These are phyloP conservation scores for Nephotettix cincticeps DNA, from an alignment of 1,140 invertebrate species.

Conservation along the genomic window DNA sequence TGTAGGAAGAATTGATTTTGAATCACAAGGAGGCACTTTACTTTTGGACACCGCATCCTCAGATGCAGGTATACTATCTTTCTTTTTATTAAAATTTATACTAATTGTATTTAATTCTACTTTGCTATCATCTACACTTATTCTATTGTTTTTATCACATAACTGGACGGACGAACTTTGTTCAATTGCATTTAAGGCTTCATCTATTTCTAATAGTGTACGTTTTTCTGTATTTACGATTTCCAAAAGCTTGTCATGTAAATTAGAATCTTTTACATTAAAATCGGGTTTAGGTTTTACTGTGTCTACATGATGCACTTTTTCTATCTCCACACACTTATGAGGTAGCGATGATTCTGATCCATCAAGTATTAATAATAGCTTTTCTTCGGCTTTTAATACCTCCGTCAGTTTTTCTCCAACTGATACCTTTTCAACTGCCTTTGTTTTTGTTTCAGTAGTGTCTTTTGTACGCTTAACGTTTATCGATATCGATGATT, in stretches of 20 bases:
- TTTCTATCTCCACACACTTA: conserved; percentile 48
- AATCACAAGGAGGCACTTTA: background rate
- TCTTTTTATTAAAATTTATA: too few species aligned
- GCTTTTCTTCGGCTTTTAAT: conserved; percentile 40
- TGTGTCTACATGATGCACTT: conserved; percentile 37
- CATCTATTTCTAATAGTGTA: conserved; percentile 35
- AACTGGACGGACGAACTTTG: background rate
- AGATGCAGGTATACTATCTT: background rate
- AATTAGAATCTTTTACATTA: conserved; percentile 49
- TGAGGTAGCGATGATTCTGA: conserved; percentile 43
- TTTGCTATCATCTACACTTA: background rate
- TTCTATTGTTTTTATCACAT: conserved; percentile 4
- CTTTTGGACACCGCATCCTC: background rate
- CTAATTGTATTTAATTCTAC: too few species aligned
- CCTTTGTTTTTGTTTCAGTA: conserved; percentile 26
- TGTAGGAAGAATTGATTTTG: background rate
- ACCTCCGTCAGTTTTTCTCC: conserved; percentile 37
- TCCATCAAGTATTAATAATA: conserved; percentile 33
- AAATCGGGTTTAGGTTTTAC: conserved; percentile 46
- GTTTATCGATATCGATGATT: conserved; percentile 20
- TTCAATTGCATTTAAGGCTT: conserved; percentile 25
- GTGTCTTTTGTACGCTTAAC: conserved; percentile 7
- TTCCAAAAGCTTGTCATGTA: conserved; percentile 33
- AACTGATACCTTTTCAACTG: conserved; percentile 33
- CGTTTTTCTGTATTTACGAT: conserved; percentile 38